These are phyloP conservation scores for Porites lutea DNA, from an alignment of 64 coral and sea anemone species.

Conservation along the genomic window DNA sequence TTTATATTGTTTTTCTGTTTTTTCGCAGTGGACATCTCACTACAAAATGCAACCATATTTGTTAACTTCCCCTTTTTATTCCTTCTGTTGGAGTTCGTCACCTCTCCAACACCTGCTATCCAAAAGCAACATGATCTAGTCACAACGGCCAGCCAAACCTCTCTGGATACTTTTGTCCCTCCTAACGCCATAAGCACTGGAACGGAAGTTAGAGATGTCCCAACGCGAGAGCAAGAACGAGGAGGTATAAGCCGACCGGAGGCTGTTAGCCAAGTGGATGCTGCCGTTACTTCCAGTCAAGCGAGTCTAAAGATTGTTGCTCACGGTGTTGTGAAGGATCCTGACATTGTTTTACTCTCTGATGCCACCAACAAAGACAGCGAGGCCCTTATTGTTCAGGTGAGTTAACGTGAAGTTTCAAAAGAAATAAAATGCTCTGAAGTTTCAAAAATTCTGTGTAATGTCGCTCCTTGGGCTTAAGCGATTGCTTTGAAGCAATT, in stretches of 20 bases:
- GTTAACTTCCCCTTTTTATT: constrained; percentile 90
- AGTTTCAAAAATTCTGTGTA: too few relatives aligned
- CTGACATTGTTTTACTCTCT: constrained; percentile 88
- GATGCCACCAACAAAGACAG: constrained; percentile 77
- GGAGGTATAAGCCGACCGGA: background rate
- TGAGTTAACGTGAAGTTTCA: background rate
- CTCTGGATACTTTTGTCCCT: constrained; percentile 1
- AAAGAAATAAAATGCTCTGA: too few relatives aligned
- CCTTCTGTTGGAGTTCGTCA: constrained; percentile 87
- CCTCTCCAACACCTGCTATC: background rate
- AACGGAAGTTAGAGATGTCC: background rate
- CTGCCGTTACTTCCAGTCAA: background rate
- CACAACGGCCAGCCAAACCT: constrained; percentile 65
- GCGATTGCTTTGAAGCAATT: too few relatives aligned
- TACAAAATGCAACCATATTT: constrained; percentile 90
- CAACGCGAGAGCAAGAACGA: background rate
- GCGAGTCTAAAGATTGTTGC: constrained; percentile 56
- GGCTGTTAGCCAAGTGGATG: constrained; percentile 1
- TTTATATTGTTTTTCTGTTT: background rate
- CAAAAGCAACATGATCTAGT: background rate
- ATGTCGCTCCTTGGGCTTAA: too few relatives aligned
- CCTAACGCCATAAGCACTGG: background rate
- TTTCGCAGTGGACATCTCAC: constrained; percentile 75
- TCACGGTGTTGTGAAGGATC: constrained; percentile 80
- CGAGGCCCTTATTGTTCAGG: constrained; percentile 90